Base-by-base conservation (phyloP, 2,888 invertebrate species). In the Heliconius aoede region DNA sequence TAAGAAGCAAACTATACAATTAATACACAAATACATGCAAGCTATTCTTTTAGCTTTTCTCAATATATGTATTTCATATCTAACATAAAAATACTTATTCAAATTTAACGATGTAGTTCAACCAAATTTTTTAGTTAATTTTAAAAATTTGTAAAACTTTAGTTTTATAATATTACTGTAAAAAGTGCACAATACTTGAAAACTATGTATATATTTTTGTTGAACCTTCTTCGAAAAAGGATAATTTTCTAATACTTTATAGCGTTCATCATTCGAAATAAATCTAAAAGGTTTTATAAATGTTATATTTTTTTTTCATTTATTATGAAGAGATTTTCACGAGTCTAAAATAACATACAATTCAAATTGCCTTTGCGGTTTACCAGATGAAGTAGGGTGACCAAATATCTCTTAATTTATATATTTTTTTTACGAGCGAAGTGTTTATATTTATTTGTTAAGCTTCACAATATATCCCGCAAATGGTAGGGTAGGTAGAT, bases 271-370 rank as follows among this genome's bases (percentile, higher is more conserved):
- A 55, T n/a, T 1, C 1, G 51, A n/a, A 68, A 51, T 69, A 55
- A 55, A 69, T 65, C 65, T 36, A 65, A 40, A 55, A 55, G 7
- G 7, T 30, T 55, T 24, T 69, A 69, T 55, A 24, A 69, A 32
- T 55, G 36, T 36, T 46, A 46, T 21, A 46, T 24, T 36, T 60
- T 55, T n/a, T 26, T 26, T 36, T 7, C 9, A 26, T 60, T 77
- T 74, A 60, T 77, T 77, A 65, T 78, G 69, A 76, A 79, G 78
- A 76, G 77, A 78, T 83, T 80, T 79, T 80, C 82, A 79, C 76
- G 77, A 78, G 65, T 73, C 69, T 79, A 75, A 81, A 80, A 82
- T 80, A 81, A 82, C 78, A 78, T 78, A 79, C 76, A 78, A 76
- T 81, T 73, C 75, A 76, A 79, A 81, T 76, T 78, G 77, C 62